phyloP scores from a whole-genome alignment of 2,113 vertebrate genomes.

The Anser brachyrhynchus region DNA sequence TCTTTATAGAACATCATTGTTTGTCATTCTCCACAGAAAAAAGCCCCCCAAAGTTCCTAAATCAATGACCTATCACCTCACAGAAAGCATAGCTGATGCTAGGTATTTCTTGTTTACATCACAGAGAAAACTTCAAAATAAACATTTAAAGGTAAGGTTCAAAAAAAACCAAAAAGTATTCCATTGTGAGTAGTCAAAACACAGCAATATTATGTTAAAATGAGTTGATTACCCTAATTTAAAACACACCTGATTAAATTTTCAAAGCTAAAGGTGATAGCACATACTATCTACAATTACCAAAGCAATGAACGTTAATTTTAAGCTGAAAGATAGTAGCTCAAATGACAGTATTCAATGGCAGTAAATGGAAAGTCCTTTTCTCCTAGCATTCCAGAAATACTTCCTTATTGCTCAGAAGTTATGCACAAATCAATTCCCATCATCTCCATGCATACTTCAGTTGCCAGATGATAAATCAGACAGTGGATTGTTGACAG shows the following conservation, averaged over 20 bases:
- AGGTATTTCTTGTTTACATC: neutral
- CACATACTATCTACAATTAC: neutral
- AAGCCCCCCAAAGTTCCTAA: neutral
- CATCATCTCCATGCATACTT: neutral
- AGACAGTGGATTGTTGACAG: neutral
- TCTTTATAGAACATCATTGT: neutral
- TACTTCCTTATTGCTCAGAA: neutral
- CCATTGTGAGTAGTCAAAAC: neutral
- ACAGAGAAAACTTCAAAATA: neutral
- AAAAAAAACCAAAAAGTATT: neutral
- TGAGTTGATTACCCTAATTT: neutral
- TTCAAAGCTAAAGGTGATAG: neutral
- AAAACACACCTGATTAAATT: neutral
- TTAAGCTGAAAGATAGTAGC: neutral
- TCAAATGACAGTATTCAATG: neutral
- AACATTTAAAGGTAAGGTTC: neutral
- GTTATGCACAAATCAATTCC: constrained; percentile 52
- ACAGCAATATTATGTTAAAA: neutral
- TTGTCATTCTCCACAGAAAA: neutral
- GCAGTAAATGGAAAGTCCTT: neutral
- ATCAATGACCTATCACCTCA: neutral
- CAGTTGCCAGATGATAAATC: neutral
- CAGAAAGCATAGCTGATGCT: neutral
- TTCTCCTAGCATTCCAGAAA: neutral
- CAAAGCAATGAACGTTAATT: neutral